Evolutionary conservation across 1,140 invertebrate species (phyloP).

Genomic region (Phymastichus coffea): DNA sequence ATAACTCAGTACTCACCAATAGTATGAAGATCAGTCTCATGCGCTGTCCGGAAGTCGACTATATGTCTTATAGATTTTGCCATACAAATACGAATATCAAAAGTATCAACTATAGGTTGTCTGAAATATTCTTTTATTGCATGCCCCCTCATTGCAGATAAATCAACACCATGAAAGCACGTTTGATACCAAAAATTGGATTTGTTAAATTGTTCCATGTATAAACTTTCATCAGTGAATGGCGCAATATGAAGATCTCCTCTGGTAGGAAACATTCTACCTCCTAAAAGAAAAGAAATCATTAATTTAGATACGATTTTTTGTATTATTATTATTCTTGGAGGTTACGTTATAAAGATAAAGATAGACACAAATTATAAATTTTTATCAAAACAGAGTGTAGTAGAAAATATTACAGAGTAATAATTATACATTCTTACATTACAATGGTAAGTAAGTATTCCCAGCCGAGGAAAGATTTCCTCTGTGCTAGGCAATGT

Average conservation of each 20-base stretch:
- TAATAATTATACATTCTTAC: too few species aligned
- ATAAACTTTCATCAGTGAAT: constrained; percentile 96
- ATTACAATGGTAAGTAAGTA: too few species aligned
- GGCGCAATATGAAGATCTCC: constrained; percentile 98
- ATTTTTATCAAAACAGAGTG: too few species aligned
- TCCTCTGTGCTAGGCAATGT: too few species aligned
- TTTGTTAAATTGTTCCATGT: constrained; percentile 98
- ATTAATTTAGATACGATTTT: too few species aligned
- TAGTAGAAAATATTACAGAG: too few species aligned
- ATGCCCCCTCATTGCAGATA: constrained; percentile 84
- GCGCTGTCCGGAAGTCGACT: constrained; percentile 92
- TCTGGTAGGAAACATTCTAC: constrained; percentile 92
- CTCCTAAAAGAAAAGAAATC: constrained; percentile 47
- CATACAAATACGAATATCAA: constrained; percentile 97
- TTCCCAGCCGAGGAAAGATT: too few species aligned
- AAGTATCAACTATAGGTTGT: constrained; percentile 98
- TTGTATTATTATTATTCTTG: too few species aligned
- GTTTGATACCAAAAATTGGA: constrained; percentile 99
- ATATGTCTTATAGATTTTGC: constrained; percentile 91
- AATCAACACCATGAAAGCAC: constrained; percentile 96
- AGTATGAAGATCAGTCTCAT: constrained; percentile 92
- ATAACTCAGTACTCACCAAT: constrained; percentile 78
- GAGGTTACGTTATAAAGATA: too few species aligned
- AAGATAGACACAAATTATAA: too few species aligned
- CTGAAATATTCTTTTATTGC: constrained; percentile 98